phyloP scores from a whole-genome alignment of 2,113 vertebrate species.

The Lamprologus sp. region DNA sequence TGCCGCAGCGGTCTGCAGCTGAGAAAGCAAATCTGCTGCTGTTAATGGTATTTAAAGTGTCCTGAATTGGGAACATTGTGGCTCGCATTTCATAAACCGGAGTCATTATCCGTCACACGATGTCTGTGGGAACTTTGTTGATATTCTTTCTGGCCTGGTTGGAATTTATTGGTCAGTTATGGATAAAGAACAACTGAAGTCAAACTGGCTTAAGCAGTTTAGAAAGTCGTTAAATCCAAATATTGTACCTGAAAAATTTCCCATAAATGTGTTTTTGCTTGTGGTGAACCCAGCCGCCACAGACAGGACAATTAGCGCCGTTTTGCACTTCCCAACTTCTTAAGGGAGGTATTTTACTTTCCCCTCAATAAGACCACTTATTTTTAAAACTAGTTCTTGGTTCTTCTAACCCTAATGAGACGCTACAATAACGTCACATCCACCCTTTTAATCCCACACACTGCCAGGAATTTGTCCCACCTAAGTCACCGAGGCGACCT shows the following conservation, averaged over 20 bases:
- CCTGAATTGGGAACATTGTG: not conserved
- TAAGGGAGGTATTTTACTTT: not conserved
- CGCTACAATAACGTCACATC: not conserved
- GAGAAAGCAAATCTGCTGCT: not conserved
- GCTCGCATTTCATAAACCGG: not conserved
- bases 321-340: not conserved
- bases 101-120: not conserved
- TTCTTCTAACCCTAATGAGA: not conserved
- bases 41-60: not conserved
- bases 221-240: not conserved
- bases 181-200: rapidly evolving
- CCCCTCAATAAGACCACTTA: rapidly evolving
- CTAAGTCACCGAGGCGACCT: slow-evolving; percentile 11
- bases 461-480: slow-evolving; percentile 13
- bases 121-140: not conserved
- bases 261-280: not conserved
- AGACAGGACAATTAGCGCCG: rapidly evolving
- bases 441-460: not conserved
- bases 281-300: not conserved
- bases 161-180: not conserved
- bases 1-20: not conserved
- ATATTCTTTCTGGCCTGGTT: not conserved
- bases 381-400: not conserved
- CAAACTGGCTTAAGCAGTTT: not conserved
- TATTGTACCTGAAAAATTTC: rapidly evolving